Conservation (phyloP, 1,140 invertebrate genomes). For the Drosophila lowei region DNA sequence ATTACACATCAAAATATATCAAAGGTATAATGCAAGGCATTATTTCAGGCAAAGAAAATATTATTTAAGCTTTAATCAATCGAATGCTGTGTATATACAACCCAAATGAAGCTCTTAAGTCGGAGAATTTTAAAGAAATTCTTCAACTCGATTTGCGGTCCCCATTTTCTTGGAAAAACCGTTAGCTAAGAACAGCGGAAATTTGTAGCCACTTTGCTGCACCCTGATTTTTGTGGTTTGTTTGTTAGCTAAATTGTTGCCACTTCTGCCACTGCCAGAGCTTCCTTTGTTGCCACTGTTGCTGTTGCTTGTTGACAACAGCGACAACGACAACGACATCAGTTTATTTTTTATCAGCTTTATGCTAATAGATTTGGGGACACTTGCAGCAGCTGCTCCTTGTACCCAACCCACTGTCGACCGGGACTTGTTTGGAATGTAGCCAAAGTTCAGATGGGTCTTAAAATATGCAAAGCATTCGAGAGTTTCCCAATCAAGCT, state of each 20-base stretch:
- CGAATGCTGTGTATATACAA: neutral
- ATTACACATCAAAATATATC: neutral
- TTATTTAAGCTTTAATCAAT: conserved; percentile 23
- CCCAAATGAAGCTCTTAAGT: neutral
- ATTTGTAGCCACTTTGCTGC: conserved; percentile 61
- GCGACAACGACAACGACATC: conserved; percentile 53
- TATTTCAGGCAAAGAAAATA: no score
- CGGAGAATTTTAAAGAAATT: neutral
- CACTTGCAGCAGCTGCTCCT: conserved; percentile 67
- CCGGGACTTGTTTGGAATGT: conserved; percentile 12
- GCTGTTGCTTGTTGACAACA: conserved; percentile 61
- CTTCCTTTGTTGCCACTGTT: neutral
- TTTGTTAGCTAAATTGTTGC: conserved; percentile 34
- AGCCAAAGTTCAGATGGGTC: conserved; percentile 35
- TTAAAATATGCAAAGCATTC: conserved; percentile 37
- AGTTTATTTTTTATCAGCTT: conserved; percentile 77
- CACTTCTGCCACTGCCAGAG: neutral
- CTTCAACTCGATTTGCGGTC: conserved; percentile 5
- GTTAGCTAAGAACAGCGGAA: conserved; percentile 25
- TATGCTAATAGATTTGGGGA: conserved; percentile 71
- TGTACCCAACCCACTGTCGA: neutral
- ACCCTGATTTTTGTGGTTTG: conserved; percentile 60
- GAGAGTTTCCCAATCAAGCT: conserved; percentile 14
- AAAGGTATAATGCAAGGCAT: no score
- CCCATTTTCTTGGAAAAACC: neutral